A percentile compares a stretch with the other conserved stretches of the same genome.
Evolutionary conservation across 2,797 vertebrate genomes (phyloP).

Genomic region (Orestias chungarensis): DNA sequence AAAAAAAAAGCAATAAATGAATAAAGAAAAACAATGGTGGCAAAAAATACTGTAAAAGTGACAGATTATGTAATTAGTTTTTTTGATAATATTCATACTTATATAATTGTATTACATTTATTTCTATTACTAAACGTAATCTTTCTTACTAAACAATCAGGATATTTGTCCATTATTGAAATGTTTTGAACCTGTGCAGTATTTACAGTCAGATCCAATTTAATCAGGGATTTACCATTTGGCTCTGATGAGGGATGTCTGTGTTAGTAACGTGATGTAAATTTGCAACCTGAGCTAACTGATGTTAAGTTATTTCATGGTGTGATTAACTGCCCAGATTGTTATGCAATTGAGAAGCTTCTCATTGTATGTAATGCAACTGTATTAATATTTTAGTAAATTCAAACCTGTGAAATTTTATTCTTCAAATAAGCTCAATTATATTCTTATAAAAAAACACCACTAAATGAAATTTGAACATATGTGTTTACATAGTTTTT

Average conservation of each 20-base stretch:
- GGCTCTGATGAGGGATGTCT: neutral
- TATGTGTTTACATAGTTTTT: no score
- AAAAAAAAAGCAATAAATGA: neutral
- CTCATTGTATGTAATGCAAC: neutral
- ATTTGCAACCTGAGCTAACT: neutral
- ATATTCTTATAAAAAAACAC: neutral
- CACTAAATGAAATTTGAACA: no score
- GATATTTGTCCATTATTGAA: neutral
- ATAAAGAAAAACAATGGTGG: neutral
- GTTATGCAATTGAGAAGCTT: neutral
- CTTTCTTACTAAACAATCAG: neutral
- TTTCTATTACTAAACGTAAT: no score
- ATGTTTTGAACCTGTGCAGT: neutral
- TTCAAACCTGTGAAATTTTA: neutral
- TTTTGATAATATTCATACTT: no score
- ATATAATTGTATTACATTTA: no score
- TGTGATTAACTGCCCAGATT: neutral
- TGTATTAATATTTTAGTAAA: neutral
- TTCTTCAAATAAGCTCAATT: neutral
- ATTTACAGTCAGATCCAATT: conserved; percentile 6
- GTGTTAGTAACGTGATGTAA: neutral
- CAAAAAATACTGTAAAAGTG: neutral
- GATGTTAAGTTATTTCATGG: neutral
- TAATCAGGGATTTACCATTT: neutral
- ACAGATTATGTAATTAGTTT: neutral